Percentiles rank a stretch among this genome's conserved stretches.
phyloP scores from a whole-genome alignment of 92 coral and sea anemone species.

The Palythoa grandiflora region DNA sequence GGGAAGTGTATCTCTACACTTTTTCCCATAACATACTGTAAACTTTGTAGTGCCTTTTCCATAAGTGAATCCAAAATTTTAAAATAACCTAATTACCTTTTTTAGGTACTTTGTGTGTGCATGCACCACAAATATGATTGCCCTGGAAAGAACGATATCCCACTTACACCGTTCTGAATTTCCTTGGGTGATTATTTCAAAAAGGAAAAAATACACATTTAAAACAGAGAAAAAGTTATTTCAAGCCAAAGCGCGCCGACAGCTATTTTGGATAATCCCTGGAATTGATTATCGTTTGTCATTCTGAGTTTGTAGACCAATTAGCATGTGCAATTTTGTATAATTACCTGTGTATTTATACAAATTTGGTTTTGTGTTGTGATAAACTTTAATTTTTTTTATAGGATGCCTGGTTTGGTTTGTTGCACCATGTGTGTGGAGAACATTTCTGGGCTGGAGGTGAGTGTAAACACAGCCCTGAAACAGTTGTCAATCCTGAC shows the following conservation, averaged over 20 bases:
- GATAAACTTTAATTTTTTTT: background rate
- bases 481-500: conserved; percentile 2
- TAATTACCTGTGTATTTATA: too few relatives aligned
- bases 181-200: too few relatives aligned
- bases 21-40: background rate
- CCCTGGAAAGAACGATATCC: background rate
- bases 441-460: conserved; percentile 66
- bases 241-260: too few relatives aligned
- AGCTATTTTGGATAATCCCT: too few relatives aligned
- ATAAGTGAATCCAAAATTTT: background rate
- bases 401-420: conserved; percentile 61
- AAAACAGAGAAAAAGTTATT: too few relatives aligned
- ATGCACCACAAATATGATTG: background rate
- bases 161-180: background rate
- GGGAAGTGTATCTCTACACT: background rate
- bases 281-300: too few relatives aligned
- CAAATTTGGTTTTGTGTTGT: background rate
- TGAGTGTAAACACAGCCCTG: conserved; percentile 46
- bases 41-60: background rate
- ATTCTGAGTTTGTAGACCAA: too few relatives aligned
- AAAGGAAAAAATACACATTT: too few relatives aligned
- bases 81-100: background rate
- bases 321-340: too few relatives aligned
- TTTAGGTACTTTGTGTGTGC: background rate
- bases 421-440: conserved; percentile 61